These are phyloP conservation scores for Chironomus riparius DNA, from an alignment of 2,888 invertebrate genomes.

Conservation along the genomic window DNA sequence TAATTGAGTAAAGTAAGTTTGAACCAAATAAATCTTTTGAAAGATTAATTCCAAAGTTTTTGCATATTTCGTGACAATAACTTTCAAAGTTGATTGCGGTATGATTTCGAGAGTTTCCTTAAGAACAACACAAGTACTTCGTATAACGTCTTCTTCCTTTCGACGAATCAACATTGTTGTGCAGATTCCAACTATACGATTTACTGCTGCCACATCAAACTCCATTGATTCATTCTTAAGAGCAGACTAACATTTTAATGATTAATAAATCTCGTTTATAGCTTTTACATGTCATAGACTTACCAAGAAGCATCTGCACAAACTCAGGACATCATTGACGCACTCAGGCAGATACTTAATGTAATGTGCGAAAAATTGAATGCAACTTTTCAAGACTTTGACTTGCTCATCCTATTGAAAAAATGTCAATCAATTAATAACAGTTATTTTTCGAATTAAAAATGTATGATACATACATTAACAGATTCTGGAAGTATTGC, in stretches of 20 bases:
- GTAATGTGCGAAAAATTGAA: neutral
- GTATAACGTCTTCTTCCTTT: neutral
- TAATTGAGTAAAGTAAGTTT: neutral
- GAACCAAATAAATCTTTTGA: neutral
- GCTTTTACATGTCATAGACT: neutral
- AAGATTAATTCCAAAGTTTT: neutral
- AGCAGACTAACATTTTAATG: neutral
- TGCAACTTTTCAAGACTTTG: neutral
- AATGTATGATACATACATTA: too few species aligned
- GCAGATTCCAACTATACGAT: neutral
- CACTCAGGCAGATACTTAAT: neutral
- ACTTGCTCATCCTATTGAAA: too few species aligned
- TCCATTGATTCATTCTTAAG: neutral
- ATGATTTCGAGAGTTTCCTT: neutral
- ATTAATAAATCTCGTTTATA: neutral
- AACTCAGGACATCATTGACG: neutral
- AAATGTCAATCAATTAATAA: too few species aligned
- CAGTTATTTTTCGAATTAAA: too few species aligned
- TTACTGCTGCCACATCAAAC: neutral
- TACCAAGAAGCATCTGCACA: neutral
- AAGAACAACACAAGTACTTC: neutral
- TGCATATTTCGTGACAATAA: neutral
- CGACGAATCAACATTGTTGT: neutral
- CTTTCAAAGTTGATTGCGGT: neutral
- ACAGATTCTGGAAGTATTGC: too few species aligned